Percentiles rank a stretch among this genome's conserved stretches.
These are phyloP conservation scores for Sarcophaga rosellei DNA, from an alignment of 2,888 invertebrate species.

Conservation along the genomic window DNA sequence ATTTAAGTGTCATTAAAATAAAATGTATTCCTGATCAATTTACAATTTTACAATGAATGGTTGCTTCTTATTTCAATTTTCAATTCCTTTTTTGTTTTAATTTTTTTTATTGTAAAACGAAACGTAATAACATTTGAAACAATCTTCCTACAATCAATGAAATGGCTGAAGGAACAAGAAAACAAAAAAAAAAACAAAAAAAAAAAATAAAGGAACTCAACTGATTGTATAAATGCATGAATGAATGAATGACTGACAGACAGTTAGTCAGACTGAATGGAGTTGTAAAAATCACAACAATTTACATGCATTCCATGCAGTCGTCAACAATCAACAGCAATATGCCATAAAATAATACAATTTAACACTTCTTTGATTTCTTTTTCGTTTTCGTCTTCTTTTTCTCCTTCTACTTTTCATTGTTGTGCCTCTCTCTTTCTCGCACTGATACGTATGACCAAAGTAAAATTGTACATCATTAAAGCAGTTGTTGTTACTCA, in stretches of 20 bases:
- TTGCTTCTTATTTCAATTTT: background rate
- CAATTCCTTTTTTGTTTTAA: background rate
- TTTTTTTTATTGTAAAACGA: background rate
- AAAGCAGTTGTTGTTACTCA: constrained; percentile 2
- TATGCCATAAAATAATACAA: constrained; percentile 67
- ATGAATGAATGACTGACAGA: background rate
- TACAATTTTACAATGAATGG: constrained; percentile 37
- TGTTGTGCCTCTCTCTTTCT: no score
- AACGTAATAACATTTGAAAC: background rate
- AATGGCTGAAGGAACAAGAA: no score
- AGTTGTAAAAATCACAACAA: constrained; percentile 5
- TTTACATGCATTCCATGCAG: constrained; percentile 1
- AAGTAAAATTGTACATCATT: background rate
- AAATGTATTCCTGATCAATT: constrained; percentile 56
- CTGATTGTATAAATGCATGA: background rate
- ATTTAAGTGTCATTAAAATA: constrained; percentile 62
- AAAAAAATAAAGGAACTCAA: no score
- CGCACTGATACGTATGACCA: background rate
- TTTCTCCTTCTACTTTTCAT: no score
- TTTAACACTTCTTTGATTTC: constrained; percentile 68
- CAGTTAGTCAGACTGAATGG: background rate
- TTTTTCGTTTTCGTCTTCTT: no score
- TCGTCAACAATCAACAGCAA: constrained; percentile 47
- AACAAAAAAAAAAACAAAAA: no score
- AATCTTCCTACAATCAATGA: background rate